These are phyloP conservation scores for Theocolax elegans DNA, from an alignment of 1,140 invertebrate species.

Conservation along the genomic window DNA sequence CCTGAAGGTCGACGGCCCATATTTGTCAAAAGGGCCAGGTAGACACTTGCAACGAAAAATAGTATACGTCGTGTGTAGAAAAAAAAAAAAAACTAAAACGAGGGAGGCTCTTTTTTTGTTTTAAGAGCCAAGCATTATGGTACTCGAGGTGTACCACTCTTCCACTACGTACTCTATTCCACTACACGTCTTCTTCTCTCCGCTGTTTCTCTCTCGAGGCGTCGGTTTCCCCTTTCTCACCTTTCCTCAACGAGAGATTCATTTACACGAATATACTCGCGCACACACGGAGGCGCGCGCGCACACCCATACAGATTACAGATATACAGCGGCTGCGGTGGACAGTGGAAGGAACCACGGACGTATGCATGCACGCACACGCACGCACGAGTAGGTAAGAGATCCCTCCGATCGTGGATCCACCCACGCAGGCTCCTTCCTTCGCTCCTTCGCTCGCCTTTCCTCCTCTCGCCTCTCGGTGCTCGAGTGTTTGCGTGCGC, in stretches of 20 bases:
- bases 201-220: conserved; percentile 5
- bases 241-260: background rate
- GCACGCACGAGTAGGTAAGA: background rate
- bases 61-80: too few species aligned
- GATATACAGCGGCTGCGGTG: background rate
- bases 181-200: conserved; percentile 18
- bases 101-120: too few species aligned
- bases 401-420: background rate
- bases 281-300: too few species aligned
- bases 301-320: background rate
- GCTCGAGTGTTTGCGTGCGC: background rate
- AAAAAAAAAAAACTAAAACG: too few species aligned
- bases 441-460: conserved; percentile 11
- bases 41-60: too few species aligned
- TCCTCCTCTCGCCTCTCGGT: too few species aligned
- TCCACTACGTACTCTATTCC: too few species aligned
- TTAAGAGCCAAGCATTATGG: too few species aligned
- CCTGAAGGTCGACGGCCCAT: too few species aligned
- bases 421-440: conserved; percentile 6
- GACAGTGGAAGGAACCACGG: background rate
- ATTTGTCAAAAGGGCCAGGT: too few species aligned
- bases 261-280: background rate
- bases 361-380: background rate
- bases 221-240: conserved; percentile 12
- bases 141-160: too few species aligned